phyloP scores from a whole-genome alignment of 2,797 vertebrate species.

The Podarcis siculus region DNA sequence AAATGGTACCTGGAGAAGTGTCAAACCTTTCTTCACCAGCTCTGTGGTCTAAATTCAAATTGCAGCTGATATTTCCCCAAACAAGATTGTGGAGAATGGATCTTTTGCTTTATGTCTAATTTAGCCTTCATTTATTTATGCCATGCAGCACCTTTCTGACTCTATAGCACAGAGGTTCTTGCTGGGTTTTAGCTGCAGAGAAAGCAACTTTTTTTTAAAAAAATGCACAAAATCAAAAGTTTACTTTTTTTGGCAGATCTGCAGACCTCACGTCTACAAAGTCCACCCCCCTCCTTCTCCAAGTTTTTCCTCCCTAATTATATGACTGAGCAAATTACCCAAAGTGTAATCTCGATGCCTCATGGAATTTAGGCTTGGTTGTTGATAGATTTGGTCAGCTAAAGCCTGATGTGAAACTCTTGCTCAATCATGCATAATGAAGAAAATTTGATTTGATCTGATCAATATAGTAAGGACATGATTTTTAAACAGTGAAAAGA shows the following conservation, averaged over 20 bases:
- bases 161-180: not conserved
- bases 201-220: not conserved
- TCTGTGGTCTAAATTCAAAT: not conserved
- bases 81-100: not conserved
- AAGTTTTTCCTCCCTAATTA: slow-evolving; percentile 8
- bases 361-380: slow-evolving; percentile 35
- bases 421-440: not conserved
- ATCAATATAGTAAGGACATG: slow-evolving; percentile 27
- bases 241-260: accelerated
- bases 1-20: not conserved
- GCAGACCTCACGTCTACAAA: slow-evolving; percentile 2
- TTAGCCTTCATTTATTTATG: not conserved
- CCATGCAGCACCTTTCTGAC: not conserved
- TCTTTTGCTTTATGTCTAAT: not conserved
- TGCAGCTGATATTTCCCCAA: not conserved
- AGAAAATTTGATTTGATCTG: slow-evolving; percentile 34
- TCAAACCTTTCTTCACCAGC: not conserved
- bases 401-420: slow-evolving; percentile 2
- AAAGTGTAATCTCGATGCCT: not conserved
- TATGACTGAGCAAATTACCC: slow-evolving; percentile 29
- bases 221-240: not conserved
- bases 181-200: not conserved
- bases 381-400: slow-evolving; percentile 32
- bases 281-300: slow-evolving; percentile 16
- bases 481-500: not conserved